Conservation (phyloP, 2,797 vertebrate species). For the Pachyuromys duprasi region DNA sequence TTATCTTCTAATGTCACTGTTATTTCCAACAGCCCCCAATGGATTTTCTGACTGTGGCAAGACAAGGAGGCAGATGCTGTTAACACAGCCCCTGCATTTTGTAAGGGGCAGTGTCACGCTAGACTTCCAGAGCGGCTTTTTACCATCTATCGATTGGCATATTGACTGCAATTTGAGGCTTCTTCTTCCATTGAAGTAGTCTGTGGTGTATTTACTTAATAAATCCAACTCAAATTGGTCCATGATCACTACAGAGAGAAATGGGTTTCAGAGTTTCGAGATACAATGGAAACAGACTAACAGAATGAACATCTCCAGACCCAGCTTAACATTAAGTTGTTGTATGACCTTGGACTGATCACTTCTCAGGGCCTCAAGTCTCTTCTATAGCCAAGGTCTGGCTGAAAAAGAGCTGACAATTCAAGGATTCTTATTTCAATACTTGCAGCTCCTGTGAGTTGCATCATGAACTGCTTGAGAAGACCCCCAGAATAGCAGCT, state of each 20-base stretch:
- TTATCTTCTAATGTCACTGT: constrained; percentile 72
- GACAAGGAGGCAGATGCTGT: constrained; percentile 45
- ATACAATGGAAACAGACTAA: neutral
- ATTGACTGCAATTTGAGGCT: neutral
- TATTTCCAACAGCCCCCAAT: constrained; percentile 58
- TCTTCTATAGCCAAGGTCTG: neutral
- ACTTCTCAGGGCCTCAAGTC: neutral
- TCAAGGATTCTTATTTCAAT: constrained; percentile 55
- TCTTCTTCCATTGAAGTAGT: constrained; percentile 56
- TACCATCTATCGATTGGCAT: constrained; percentile 31
- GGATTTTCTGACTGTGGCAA: constrained; percentile 54
- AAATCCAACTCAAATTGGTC: constrained; percentile 49
- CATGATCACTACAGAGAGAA: neutral
- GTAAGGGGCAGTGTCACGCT: neutral
- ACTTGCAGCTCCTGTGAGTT: constrained; percentile 12
- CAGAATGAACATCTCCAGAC: neutral
- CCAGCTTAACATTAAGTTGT: neutral
- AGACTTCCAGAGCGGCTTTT: constrained; percentile 60
- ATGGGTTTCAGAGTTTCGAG: neutral
- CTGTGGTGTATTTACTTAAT: constrained; percentile 66
- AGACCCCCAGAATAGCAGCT: constrained; percentile 77
- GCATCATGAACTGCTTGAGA: constrained; percentile 64
- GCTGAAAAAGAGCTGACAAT: neutral
- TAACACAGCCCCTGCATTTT: constrained; percentile 55
- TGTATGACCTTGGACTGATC: neutral